These are phyloP conservation scores for Cylindroiulus punctatus DNA, from an alignment of 2,888 invertebrate species.

Conservation along the genomic window DNA sequence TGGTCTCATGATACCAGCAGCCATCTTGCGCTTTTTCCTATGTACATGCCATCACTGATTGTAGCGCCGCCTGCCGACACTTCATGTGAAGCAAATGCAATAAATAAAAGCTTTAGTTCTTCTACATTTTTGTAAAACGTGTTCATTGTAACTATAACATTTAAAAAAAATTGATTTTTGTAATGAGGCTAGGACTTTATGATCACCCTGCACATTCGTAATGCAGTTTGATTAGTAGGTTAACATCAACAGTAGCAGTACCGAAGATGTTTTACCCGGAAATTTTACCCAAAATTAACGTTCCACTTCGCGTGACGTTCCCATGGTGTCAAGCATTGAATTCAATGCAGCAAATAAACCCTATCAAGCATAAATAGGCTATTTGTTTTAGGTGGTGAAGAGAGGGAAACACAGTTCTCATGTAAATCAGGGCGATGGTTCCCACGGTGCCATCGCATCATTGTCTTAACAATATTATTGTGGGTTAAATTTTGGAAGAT, in stretches of 20 bases:
- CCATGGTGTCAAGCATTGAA: background rate
- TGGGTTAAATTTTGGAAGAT: background rate
- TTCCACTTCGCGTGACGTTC: background rate
- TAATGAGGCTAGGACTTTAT: too few relatives aligned
- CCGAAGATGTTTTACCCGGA: background rate
- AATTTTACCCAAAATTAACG: background rate
- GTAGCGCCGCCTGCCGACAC: too few relatives aligned
- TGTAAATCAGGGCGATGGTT: background rate
- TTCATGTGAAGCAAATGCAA: too few relatives aligned
- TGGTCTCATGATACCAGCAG: too few relatives aligned
- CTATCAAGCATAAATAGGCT: background rate
- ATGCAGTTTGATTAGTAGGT: too few relatives aligned
- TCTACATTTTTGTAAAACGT: too few relatives aligned
- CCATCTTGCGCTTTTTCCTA: too few relatives aligned
- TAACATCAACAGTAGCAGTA: background rate
- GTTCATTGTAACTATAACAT: too few relatives aligned
- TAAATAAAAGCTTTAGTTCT: too few relatives aligned
- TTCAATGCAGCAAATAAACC: constrained; percentile 2
- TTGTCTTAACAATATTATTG: background rate
- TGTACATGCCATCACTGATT: too few relatives aligned
- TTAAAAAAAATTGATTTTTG: too few relatives aligned
- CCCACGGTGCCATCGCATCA: background rate
- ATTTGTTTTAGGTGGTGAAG: background rate
- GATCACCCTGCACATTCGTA: too few relatives aligned
- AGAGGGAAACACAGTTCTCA: background rate